Evolutionary conservation across 2,888 invertebrate species (phyloP).

Genomic region (Agrochola circellaris): DNA sequence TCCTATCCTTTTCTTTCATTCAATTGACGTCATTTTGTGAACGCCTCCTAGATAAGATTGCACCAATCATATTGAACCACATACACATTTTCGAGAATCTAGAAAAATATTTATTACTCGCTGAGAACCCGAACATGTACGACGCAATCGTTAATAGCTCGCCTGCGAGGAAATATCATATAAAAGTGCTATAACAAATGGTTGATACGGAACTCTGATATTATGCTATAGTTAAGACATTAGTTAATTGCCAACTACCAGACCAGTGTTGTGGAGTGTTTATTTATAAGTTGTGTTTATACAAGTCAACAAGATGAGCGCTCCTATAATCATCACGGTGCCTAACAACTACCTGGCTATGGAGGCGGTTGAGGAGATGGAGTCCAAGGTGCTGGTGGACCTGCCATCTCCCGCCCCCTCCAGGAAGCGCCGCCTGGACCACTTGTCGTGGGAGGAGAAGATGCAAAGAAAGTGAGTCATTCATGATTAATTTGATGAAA

Average conservation of each 20-base stretch:
- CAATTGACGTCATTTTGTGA: constrained; percentile 58
- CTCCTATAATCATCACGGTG: constrained; percentile 89
- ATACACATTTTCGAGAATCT: constrained; percentile 80
- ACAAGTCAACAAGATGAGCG: constrained; percentile 83
- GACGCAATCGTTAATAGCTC: constrained; percentile 81
- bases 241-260: constrained; percentile 67
- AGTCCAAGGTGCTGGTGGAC: constrained; percentile 80
- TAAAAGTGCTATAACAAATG: constrained; percentile 79
- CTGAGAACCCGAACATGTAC: constrained; percentile 83
- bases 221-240: constrained; percentile 79
- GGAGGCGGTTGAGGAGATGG: constrained; percentile 79
- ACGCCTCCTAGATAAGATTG: constrained; percentile 72
- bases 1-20: constrained; percentile 64
- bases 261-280: constrained; percentile 76
- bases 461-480: constrained; percentile 95
- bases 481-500: constrained; percentile 47
- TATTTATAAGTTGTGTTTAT: constrained; percentile 72
- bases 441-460: constrained; percentile 96
- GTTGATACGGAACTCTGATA: constrained; percentile 70
- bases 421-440: constrained; percentile 94
- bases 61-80: constrained; percentile 83
- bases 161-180: constrained; percentile 76
- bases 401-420: constrained; percentile 80
- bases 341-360: constrained; percentile 86
- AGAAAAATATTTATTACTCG: constrained; percentile 75